Percentiles rank a stretch among this genome's conserved stretches.
Conservation (phyloP, 1,140 invertebrate genomes). For the Drosophila burlai region DNA sequence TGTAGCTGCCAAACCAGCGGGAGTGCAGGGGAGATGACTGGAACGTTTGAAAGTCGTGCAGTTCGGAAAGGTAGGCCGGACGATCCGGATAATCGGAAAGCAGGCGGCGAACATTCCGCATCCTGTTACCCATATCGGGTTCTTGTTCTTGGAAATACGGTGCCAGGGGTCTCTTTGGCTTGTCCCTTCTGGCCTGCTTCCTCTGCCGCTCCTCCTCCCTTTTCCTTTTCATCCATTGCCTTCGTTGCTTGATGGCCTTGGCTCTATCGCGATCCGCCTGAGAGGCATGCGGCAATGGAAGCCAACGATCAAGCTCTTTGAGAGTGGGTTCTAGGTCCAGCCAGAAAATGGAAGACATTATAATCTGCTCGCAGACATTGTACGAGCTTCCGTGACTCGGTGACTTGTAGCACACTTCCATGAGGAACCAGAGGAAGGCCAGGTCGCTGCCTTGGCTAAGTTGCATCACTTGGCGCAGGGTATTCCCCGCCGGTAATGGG, state of each 20-base stretch:
- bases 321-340: conserved; percentile 66
- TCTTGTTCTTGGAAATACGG: conserved; percentile 48
- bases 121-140: background rate
- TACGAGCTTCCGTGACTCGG: conserved; percentile 24
- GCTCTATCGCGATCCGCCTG: background rate
- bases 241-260: background rate
- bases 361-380: conserved; percentile 65
- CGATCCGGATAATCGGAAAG: conserved; percentile 9
- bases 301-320: conserved; percentile 59
- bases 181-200: background rate
- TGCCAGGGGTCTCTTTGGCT: background rate
- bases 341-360: conserved; percentile 69
- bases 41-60: background rate
- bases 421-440: conserved; percentile 76
- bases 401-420: conserved; percentile 68
- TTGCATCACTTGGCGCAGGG: conserved; percentile 21
- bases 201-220: background rate
- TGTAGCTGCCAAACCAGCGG: conserved; percentile 54
- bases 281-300: conserved; percentile 53
- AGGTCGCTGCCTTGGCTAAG: conserved; percentile 64
- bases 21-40: background rate
- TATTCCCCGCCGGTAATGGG: conserved; percentile 7
- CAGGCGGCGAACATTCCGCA: background rate
- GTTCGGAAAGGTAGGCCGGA: background rate
- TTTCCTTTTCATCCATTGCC: background rate